A percentile compares a stretch with the other conserved stretches of the same genome.
Evolutionary conservation across 2,113 vertebrate species (phyloP).

Genomic region (Malaclemys terrapin): DNA sequence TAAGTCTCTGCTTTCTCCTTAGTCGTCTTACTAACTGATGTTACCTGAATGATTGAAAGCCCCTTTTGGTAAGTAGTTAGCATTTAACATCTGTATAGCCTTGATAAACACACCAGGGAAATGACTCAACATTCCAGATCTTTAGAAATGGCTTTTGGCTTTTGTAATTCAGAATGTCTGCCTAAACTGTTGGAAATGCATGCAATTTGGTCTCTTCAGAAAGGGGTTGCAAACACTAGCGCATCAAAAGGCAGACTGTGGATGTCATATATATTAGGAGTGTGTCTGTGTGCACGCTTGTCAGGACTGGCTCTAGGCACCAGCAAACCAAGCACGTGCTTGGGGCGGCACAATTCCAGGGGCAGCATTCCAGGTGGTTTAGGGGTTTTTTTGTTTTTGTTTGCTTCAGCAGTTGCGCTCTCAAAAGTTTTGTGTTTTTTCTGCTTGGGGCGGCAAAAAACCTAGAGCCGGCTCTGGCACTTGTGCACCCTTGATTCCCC

Average conservation of each 20-base stretch:
- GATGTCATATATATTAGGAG: background rate
- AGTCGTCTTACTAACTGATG: background rate
- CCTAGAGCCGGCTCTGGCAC: no score
- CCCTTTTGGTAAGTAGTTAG: background rate
- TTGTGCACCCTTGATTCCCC: background rate
- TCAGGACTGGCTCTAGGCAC: no score
- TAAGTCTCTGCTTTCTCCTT: background rate
- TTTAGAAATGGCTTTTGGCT: background rate
- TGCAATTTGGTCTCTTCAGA: slow-evolving; percentile 28
- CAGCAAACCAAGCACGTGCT: no score
- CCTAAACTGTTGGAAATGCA: slow-evolving; percentile 26
- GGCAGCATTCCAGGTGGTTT: no score
- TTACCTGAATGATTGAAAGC: background rate
- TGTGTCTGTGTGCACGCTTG: no score
- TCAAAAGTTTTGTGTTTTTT: no score
- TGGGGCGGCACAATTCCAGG: no score
- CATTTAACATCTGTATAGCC: background rate
- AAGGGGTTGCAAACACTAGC: background rate
- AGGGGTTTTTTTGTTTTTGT: no score
- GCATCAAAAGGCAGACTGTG: background rate
- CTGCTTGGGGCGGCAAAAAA: no score
- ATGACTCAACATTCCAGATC: background rate
- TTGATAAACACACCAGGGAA: slow-evolving; percentile 21
- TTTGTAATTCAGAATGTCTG: slow-evolving; percentile 35
- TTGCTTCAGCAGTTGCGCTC: no score